Conservation (phyloP, 2,888 invertebrate genomes). For the Tiliacea aurago region DNA sequence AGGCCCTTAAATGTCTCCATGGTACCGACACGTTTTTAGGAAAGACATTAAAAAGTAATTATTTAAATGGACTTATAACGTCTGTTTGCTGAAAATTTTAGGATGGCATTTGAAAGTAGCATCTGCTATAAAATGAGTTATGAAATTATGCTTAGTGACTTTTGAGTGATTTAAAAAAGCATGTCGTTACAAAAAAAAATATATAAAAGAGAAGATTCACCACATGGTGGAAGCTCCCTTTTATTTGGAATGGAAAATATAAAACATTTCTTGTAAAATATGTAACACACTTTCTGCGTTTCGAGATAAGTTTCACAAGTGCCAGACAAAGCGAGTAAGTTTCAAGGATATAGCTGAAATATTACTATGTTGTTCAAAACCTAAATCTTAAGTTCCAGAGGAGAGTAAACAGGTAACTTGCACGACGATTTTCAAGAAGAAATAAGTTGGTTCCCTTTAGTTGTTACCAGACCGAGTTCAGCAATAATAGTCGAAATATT, state of each 20-base stretch:
- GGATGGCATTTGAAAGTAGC: constrained; percentile 2
- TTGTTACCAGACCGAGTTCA: neutral
- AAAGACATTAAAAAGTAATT: constrained; percentile 54
- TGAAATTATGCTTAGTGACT: constrained; percentile 26
- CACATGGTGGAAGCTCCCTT: neutral
- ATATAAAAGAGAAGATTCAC: neutral
- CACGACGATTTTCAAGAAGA: neutral
- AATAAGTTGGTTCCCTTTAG: neutral
- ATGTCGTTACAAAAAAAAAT: neutral
- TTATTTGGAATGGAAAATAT: neutral
- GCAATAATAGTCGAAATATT: neutral
- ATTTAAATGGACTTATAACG: constrained; percentile 40
- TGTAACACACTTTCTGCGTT: constrained; percentile 15
- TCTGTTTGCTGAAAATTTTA: neutral
- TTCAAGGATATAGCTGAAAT: constrained; percentile 42
- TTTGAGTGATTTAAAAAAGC: constrained; percentile 1
- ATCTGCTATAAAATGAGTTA: constrained; percentile 9
- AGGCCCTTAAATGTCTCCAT: constrained; percentile 20
- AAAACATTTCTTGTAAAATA: neutral
- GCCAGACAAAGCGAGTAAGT: constrained; percentile 23
- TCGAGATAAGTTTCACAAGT: constrained; percentile 24
- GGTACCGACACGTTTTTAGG: constrained; percentile 8
- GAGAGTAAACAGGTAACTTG: constrained; percentile 9
- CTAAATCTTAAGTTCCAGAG: constrained; percentile 1
- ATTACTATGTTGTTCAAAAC: constrained; percentile 43